Conservation (phyloP, 2,113 vertebrate genomes). For the Podilymbus podiceps region DNA sequence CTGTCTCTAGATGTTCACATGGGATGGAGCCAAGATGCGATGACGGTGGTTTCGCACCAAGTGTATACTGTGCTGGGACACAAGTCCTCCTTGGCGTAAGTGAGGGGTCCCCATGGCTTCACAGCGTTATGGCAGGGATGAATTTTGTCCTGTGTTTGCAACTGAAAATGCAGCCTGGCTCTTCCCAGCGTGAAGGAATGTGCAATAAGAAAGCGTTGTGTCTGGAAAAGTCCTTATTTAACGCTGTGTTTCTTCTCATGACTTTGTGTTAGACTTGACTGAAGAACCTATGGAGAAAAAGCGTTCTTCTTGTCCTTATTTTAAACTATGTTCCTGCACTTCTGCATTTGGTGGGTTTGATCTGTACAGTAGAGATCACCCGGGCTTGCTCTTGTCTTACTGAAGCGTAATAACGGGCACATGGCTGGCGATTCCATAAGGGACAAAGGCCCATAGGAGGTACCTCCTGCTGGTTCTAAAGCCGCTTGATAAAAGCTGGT, state of each 20-base stretch:
- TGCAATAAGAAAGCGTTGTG: not conserved
- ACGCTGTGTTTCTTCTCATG: not conserved
- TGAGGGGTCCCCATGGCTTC: not conserved
- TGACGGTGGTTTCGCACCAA: not conserved
- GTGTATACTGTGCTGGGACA: not conserved
- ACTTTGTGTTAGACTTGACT: not conserved
- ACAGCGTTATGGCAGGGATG: not conserved
- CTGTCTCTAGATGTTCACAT: not conserved
- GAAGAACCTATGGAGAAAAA: not conserved
- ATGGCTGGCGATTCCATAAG: not conserved
- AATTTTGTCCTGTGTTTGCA: not conserved
- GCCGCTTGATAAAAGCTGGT: not conserved
- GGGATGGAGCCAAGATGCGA: not conserved
- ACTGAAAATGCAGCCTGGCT: not conserved
- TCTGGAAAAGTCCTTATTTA: not conserved
- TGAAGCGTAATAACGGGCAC: not conserved
- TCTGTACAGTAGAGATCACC: not conserved
- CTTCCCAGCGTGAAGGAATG: not conserved
- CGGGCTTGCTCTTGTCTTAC: not conserved
- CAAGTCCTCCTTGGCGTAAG: fast-evolving
- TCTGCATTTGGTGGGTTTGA: not conserved
- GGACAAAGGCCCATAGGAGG: not conserved
- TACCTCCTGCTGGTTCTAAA: not conserved
- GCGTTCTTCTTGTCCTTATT: not conserved
- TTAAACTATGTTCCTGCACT: not conserved